Evolutionary conservation across 2,888 invertebrate species (phyloP).

Genomic region (Leptopilina syphax): DNA sequence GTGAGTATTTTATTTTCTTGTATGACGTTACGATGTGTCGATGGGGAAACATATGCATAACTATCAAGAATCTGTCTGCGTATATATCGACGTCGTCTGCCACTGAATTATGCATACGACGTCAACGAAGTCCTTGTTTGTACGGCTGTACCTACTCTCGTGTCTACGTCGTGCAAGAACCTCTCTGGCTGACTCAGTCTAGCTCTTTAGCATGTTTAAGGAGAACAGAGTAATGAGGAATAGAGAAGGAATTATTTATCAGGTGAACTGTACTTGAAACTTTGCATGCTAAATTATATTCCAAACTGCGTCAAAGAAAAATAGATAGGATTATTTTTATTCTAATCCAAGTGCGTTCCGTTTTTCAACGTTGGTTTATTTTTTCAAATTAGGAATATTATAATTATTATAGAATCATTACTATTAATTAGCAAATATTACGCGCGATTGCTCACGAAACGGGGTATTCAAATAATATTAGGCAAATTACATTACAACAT

Average conservation of each 20-base stretch:
- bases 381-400: too few species aligned
- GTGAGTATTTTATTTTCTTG: not conserved
- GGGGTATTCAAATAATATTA: too few species aligned
- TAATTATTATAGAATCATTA: too few species aligned
- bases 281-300: not conserved
- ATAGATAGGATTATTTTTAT: not conserved
- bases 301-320: not conserved
- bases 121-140: slow-evolving; percentile 58
- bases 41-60: slow-evolving; percentile 60
- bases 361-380: not conserved
- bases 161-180: slow-evolving; percentile 9
- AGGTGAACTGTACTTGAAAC: slow-evolving; percentile 17
- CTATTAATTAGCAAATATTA: too few species aligned
- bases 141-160: slow-evolving; percentile 45
- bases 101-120: slow-evolving; percentile 67
- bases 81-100: slow-evolving; percentile 62
- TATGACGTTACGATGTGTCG: slow-evolving; percentile 45
- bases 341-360: not conserved
- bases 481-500: too few species aligned
- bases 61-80: slow-evolving; percentile 55
- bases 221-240: slow-evolving; percentile 36
- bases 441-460: too few species aligned
- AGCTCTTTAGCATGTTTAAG: slow-evolving; percentile 36
- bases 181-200: slow-evolving; percentile 5
- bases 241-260: slow-evolving; percentile 30